Conservation (phyloP, 2,797 vertebrate genomes). For the Leuciscus waleckii region DNA sequence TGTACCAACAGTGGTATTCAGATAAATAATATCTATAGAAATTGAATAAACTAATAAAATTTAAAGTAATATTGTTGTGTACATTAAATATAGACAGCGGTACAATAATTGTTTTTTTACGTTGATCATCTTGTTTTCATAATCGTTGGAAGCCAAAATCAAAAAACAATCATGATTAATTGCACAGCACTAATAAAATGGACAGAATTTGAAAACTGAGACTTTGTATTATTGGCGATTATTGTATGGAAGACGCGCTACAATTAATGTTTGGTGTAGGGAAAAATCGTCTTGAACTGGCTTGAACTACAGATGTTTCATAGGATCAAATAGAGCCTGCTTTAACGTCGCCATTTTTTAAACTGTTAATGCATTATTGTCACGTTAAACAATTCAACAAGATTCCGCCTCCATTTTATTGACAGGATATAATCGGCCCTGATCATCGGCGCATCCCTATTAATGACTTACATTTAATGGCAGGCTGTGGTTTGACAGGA, state of each 20-base stretch:
- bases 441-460: background rate
- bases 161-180: too few relatives aligned
- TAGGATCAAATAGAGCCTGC: background rate
- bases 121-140: too few relatives aligned
- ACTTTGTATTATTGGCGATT: too few relatives aligned
- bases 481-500: conserved; percentile 26
- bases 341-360: background rate
- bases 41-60: too few relatives aligned
- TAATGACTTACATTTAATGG: background rate
- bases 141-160: too few relatives aligned
- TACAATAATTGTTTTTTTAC: too few relatives aligned
- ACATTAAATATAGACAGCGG: too few relatives aligned
- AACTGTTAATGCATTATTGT: background rate
- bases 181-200: background rate
- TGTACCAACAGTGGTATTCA: too few relatives aligned
- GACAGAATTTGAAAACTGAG: background rate
- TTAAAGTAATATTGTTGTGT: too few relatives aligned
- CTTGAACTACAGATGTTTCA: background rate
- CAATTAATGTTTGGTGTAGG: background rate
- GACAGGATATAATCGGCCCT: background rate
- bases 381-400: background rate
- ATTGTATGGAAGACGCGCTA: too few relatives aligned
- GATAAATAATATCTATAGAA: too few relatives aligned
- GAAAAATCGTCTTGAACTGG: too few relatives aligned
- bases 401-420: background rate